phyloP scores from a whole-genome alignment of 23 tunicate species.

The Oikopleura vanhoeffeni region DNA sequence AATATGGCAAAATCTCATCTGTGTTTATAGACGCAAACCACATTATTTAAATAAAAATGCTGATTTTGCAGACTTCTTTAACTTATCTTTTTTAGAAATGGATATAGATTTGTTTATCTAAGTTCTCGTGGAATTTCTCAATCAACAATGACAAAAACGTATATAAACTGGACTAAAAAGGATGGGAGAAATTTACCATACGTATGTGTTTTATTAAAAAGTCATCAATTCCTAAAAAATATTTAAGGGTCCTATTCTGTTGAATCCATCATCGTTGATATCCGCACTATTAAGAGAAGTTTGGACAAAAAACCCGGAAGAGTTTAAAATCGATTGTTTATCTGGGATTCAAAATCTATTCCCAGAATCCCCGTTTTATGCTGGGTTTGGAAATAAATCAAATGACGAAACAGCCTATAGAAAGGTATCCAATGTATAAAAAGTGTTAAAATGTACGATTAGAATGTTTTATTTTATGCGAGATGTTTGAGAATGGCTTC shows the following conservation, averaged over 20 bases:
- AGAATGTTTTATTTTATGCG: no score
- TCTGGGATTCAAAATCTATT: neutral
- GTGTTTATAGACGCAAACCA: no score
- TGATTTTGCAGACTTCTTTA: no score
- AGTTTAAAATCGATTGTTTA: conserved; percentile 13
- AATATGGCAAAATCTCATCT: no score
- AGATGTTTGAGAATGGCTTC: no score
- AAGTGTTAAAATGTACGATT: no score
- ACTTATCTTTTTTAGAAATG: neutral
- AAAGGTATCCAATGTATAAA: no score
- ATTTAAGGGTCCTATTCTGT: neutral
- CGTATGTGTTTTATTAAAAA: neutral
- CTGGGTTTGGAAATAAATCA: no score
- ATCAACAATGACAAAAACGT: neutral
- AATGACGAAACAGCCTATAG: no score
- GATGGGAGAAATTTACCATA: conserved; percentile 12
- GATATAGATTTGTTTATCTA: neutral
- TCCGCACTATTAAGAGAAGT: neutral
- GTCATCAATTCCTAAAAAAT: neutral
- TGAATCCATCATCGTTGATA: conserved; percentile 1
- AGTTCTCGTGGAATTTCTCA: neutral
- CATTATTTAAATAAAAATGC: no score
- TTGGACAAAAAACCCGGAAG: conserved; percentile 3
- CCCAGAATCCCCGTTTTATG: neutral
- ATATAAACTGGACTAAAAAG: neutral